Conservation (phyloP, 1,140 invertebrate genomes). For the Potamilus streckersoni region DNA sequence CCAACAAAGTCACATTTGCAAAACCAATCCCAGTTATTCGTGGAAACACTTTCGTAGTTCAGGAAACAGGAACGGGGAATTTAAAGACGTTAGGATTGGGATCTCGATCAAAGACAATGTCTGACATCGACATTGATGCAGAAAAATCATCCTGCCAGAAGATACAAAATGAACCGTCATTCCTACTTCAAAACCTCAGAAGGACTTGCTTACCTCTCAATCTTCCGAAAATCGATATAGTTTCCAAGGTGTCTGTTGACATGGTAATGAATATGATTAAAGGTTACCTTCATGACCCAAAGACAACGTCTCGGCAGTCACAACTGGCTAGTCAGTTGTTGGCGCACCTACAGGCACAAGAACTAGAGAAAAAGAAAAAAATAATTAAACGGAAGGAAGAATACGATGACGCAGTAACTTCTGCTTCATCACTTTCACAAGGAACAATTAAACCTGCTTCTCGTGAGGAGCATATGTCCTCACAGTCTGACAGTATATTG, state of each 20-base stretch:
- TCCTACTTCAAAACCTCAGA: not conserved
- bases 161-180: conserved; percentile 11
- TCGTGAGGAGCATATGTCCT: too few relatives aligned
- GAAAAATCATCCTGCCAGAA: conserved; percentile 23
- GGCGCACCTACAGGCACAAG: conserved; percentile 23
- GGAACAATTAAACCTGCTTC: too few relatives aligned
- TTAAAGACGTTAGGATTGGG: conserved; percentile 4
- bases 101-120: conserved; percentile 6
- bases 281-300: conserved; percentile 27
- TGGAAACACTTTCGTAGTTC: conserved; percentile 16
- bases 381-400: too few relatives aligned
- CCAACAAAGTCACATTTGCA: conserved; percentile 20
- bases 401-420: too few relatives aligned
- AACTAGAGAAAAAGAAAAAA: too few relatives aligned
- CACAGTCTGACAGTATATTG: too few relatives aligned
- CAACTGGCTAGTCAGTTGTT: conserved; percentile 21
- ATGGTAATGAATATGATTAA: conserved; percentile 33
- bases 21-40: conserved; percentile 21
- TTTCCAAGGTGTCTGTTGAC: conserved; percentile 27
- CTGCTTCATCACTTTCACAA: too few relatives aligned
- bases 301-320: conserved; percentile 25
- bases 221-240: conserved; percentile 30
- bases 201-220: conserved; percentile 10
- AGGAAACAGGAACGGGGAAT: not conserved
- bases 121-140: conserved; percentile 13